phyloP scores from a whole-genome alignment of 2,888 invertebrate genomes.

The Eupithecia insigniata region DNA sequence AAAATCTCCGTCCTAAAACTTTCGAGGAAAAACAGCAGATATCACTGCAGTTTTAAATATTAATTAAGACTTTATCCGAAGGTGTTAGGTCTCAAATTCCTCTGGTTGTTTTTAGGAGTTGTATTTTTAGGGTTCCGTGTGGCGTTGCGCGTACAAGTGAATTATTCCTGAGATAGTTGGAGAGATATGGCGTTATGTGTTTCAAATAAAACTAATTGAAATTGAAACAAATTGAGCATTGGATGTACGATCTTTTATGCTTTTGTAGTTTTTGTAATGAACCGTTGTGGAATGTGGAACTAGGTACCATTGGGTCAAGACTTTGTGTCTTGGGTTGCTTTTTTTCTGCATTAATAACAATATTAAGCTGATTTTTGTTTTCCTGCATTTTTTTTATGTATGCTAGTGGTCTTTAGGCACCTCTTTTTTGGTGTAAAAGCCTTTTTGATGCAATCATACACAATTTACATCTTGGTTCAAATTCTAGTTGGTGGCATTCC shows the following conservation, averaged over 20 bases:
- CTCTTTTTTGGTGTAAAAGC: background rate
- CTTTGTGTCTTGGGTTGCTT: background rate
- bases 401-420: background rate
- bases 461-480: background rate
- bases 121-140: constrained; percentile 24
- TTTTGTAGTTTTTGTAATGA: constrained; percentile 45
- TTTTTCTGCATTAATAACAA: too few species aligned
- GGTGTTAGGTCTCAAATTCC: constrained; percentile 33
- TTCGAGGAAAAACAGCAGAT: constrained; percentile 23
- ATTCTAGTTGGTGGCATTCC: background rate
- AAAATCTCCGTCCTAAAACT: background rate
- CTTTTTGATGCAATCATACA: background rate
- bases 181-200: constrained; percentile 72
- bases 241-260: constrained; percentile 58
- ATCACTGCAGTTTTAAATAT: background rate
- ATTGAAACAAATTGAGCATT: constrained; percentile 74
- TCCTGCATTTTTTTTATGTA: background rate
- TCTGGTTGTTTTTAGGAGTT: constrained; percentile 28
- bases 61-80: constrained; percentile 30
- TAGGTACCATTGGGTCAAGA: background rate
- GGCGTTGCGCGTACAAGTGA: constrained; percentile 54
- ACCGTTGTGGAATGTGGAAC: constrained; percentile 7
- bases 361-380: background rate
- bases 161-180: constrained; percentile 77
- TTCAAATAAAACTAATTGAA: constrained; percentile 73